A percentile compares a stretch with the other conserved stretches of the same genome.
Conservation (phyloP, 2,888 invertebrate genomes). For the Sinopyrophorus schimmeli region DNA sequence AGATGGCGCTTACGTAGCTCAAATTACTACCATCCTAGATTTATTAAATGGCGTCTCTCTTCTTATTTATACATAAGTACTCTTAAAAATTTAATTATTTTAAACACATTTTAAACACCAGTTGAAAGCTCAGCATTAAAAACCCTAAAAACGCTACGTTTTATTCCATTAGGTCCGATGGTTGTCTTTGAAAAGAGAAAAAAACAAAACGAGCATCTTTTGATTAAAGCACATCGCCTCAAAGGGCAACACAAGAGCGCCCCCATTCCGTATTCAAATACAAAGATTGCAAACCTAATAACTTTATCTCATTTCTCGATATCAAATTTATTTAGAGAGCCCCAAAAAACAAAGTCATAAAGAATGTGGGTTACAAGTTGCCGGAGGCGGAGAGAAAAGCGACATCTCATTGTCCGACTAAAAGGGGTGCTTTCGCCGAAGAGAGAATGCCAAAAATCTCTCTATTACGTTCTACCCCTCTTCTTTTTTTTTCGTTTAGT, state of each 20-base stretch:
- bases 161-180: too few species aligned
- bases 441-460: background rate
- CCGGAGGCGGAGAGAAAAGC: constrained; percentile 36
- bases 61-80: too few species aligned
- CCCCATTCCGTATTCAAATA: constrained; percentile 31
- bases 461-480: too few species aligned
- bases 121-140: too few species aligned
- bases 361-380: constrained; percentile 43
- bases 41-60: too few species aligned
- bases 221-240: constrained; percentile 24
- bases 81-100: too few species aligned
- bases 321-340: constrained; percentile 45
- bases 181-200: constrained; percentile 15
- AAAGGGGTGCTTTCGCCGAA: constrained; percentile 2
- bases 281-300: constrained; percentile 30
- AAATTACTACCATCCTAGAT: too few species aligned
- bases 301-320: constrained; percentile 32
- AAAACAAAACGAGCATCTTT: constrained; percentile 23
- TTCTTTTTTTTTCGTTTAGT: too few species aligned
- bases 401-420: constrained; percentile 23
- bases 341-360: constrained; percentile 50
- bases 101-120: too few species aligned
- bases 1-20: too few species aligned
- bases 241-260: constrained; percentile 26
- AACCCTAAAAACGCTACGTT: too few species aligned